Evolutionary conservation across 2,113 vertebrate genomes (phyloP).

Genomic region (Azemiops feae): DNA sequence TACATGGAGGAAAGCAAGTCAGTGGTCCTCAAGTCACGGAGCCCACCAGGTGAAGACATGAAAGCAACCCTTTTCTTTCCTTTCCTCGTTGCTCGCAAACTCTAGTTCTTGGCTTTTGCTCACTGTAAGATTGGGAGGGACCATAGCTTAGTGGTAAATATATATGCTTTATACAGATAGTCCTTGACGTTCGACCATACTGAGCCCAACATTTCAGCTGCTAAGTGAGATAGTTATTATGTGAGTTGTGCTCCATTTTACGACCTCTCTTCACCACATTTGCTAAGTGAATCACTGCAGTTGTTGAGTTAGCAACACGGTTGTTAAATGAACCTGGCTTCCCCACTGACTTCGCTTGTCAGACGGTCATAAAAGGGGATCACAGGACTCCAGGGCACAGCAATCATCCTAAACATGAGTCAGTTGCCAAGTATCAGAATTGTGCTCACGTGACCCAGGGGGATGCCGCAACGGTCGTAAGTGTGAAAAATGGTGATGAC

Average conservation of each 20-base stretch:
- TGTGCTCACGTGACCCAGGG: not conserved
- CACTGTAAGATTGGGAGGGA: not conserved
- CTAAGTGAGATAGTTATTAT: not conserved
- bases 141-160: no score
- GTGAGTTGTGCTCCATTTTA: not conserved
- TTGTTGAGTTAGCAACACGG: not conserved
- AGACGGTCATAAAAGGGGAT: no score
- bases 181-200: not conserved
- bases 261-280: not conserved
- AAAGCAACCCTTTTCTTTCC: not conserved
- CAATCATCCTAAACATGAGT: not conserved
- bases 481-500: no score
- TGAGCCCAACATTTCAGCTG: not conserved
- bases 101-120: not conserved
- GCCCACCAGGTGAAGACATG: not conserved
- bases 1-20: slow-evolving; percentile 22
- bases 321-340: not conserved
- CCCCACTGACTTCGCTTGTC: not conserved
- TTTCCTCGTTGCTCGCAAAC: no score
- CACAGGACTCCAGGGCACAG: not conserved
- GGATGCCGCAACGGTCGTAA: not conserved
- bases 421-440: not conserved
- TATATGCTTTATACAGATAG: not conserved
- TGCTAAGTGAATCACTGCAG: not conserved
- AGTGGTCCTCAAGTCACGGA: not conserved